Conservation (phyloP, 1,140 invertebrate species). For the Zaprionus kolodkinae region DNA sequence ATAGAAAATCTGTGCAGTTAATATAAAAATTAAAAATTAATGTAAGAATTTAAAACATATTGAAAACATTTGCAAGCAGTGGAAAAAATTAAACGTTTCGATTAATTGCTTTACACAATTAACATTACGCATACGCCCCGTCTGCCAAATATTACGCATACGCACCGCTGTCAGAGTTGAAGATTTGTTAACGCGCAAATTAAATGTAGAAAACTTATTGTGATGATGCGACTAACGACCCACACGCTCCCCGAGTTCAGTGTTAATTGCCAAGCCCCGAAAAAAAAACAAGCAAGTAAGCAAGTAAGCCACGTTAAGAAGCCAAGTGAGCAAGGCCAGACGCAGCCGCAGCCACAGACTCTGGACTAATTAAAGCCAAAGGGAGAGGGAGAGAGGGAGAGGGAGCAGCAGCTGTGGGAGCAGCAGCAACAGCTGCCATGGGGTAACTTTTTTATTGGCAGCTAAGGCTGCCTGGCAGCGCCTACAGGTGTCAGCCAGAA, state of each 20-base stretch:
- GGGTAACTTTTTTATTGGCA: too few species aligned
- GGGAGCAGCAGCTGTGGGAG: too few species aligned
- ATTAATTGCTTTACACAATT: background rate
- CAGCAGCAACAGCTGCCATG: too few species aligned
- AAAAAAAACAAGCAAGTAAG: conserved; percentile 15
- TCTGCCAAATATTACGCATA: background rate
- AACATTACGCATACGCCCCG: conserved; percentile 40
- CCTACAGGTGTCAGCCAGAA: conserved; percentile 65
- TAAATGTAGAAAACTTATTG: conserved; percentile 34
- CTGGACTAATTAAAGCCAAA: conserved; percentile 65
- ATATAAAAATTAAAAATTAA: too few species aligned
- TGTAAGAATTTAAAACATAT: too few species aligned
- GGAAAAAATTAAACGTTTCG: background rate
- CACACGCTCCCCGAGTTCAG: conserved; percentile 67
- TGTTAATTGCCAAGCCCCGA: conserved; percentile 76
- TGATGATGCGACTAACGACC: conserved; percentile 47
- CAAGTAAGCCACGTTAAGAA: background rate
- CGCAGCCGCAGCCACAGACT: conserved; percentile 33
- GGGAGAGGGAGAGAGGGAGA: too few species aligned
- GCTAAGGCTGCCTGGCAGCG: conserved; percentile 40
- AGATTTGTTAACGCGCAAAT: conserved; percentile 20
- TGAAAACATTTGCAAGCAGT: too few species aligned
- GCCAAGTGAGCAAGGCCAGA: conserved; percentile 63
- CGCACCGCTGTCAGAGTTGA: conserved; percentile 38
- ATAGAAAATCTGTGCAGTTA: background rate